phyloP scores from a whole-genome alignment of 2,888 invertebrate species.

The Microctonus aethiopoides region DNA sequence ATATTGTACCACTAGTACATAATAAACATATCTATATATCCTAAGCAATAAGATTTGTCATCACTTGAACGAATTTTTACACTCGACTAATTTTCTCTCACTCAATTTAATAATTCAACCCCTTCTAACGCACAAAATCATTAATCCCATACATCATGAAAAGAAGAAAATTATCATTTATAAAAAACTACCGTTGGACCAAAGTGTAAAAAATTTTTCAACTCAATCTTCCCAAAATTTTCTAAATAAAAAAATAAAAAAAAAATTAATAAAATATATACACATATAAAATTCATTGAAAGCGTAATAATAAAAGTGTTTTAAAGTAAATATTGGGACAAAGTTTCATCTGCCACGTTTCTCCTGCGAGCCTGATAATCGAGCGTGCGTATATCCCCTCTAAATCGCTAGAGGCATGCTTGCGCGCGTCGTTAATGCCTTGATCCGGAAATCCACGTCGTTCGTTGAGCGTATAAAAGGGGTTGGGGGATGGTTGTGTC shows the following conservation, averaged over 20 bases:
- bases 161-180: neutral
- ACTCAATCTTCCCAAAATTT: too few species aligned
- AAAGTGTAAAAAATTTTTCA: too few species aligned
- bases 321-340: neutral
- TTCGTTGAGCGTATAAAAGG: constrained; percentile 9
- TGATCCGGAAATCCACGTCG: constrained; percentile 44
- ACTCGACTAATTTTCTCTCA: neutral
- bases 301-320: neutral
- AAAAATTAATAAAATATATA: neutral
- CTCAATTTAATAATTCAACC: neutral
- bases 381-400: constrained; percentile 61
- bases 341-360: constrained; percentile 26
- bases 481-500: constrained; percentile 16
- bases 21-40: neutral
- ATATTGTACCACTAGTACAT: constrained; percentile 4
- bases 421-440: constrained; percentile 39
- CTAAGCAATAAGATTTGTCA: neutral
- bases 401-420: constrained; percentile 54
- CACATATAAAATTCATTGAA: neutral
- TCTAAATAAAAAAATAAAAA: too few species aligned
- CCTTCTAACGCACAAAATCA: neutral
- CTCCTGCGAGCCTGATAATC: constrained; percentile 58
- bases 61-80: neutral
- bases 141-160: neutral
- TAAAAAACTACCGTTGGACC: too few species aligned